Evolutionary conservation across 1,140 invertebrate species (phyloP).

Genomic region (Pomacea maculata): DNA sequence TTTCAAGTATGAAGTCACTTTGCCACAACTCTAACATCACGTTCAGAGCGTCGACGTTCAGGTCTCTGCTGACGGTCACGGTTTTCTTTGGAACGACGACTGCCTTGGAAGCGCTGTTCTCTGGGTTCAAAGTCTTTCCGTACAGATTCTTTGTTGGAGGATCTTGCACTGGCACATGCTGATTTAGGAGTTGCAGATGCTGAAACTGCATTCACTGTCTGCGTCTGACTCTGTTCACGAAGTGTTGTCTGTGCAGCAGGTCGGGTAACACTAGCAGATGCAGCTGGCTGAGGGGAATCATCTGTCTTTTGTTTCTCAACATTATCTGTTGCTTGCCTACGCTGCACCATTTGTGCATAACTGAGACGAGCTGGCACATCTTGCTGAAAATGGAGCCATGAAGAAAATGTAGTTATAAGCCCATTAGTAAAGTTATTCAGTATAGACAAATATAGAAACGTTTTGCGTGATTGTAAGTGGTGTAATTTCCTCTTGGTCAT

Average conservation of each 20-base stretch:
- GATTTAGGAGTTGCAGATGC: slow-evolving; percentile 19
- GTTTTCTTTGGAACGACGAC: slow-evolving; percentile 52
- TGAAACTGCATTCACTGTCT: slow-evolving; percentile 30
- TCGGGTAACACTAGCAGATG: slow-evolving; percentile 18
- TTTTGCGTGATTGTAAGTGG: too few species aligned
- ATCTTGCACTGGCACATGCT: slow-evolving; percentile 17
- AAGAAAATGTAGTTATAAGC: too few species aligned
- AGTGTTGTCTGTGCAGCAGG: slow-evolving; percentile 36
- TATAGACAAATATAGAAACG: too few species aligned
- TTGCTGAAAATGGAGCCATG: neutral
- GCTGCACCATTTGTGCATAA: slow-evolving; percentile 85
- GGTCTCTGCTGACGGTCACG: slow-evolving; percentile 39
- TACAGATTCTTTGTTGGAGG: slow-evolving; percentile 27
- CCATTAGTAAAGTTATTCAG: too few species aligned
- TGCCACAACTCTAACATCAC: slow-evolving; percentile 33
- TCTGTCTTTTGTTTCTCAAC: slow-evolving; percentile 36
- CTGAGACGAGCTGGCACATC: slow-evolving; percentile 68
- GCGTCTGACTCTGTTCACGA: slow-evolving; percentile 52
- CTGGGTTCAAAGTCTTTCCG: slow-evolving; percentile 47
- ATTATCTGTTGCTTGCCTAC: slow-evolving; percentile 68
- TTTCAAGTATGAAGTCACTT: slow-evolving; percentile 22
- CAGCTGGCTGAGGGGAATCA: slow-evolving; percentile 21
- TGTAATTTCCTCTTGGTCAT: too few species aligned
- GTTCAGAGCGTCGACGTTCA: slow-evolving; percentile 31
- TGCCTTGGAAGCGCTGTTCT: slow-evolving; percentile 44